Evolutionary conservation across 1,140 invertebrate genomes (phyloP).

Genomic region (Drosophila mayri): DNA sequence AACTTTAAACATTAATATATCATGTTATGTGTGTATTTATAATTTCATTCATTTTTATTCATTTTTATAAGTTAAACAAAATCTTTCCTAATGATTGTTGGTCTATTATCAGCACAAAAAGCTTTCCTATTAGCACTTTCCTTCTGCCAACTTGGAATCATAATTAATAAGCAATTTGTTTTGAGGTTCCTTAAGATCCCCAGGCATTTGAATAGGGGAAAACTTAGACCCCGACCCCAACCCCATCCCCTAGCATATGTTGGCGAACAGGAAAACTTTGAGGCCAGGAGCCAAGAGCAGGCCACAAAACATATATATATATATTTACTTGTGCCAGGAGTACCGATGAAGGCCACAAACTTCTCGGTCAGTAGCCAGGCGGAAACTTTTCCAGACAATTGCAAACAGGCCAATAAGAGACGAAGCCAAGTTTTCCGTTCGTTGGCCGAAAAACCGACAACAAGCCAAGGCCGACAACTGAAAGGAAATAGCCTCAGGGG

Average conservation of each 20-base stretch:
- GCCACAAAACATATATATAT: slow-evolving; percentile 37
- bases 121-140: not conserved
- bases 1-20: too few species aligned
- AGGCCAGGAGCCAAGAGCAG: slow-evolving; percentile 23
- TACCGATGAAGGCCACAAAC: slow-evolving; percentile 33
- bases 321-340: slow-evolving; percentile 18
- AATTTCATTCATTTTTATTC: too few species aligned
- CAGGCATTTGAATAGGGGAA: not conserved
- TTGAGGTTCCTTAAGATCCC: slow-evolving; percentile 6
- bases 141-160: not conserved
- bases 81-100: not conserved
- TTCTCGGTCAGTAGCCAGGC: slow-evolving; percentile 41
- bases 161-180: slow-evolving; percentile 48
- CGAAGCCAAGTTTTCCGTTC: slow-evolving; percentile 32
- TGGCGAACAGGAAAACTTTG: slow-evolving; percentile 34
- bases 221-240: not conserved
- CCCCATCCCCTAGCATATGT: slow-evolving; percentile 4
- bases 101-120: not conserved
- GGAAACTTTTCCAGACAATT: slow-evolving; percentile 44
- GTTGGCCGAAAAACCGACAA: slow-evolving; percentile 9
- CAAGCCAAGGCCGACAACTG: slow-evolving; percentile 42
- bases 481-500: slow-evolving; percentile 34
- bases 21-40: too few species aligned
- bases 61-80: too few species aligned
- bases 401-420: slow-evolving; percentile 40